A percentile compares a stretch with the other conserved stretches of the same genome.
Evolutionary conservation across 2,888 invertebrate species (phyloP).

Genomic region (Acrobasis repandana): DNA sequence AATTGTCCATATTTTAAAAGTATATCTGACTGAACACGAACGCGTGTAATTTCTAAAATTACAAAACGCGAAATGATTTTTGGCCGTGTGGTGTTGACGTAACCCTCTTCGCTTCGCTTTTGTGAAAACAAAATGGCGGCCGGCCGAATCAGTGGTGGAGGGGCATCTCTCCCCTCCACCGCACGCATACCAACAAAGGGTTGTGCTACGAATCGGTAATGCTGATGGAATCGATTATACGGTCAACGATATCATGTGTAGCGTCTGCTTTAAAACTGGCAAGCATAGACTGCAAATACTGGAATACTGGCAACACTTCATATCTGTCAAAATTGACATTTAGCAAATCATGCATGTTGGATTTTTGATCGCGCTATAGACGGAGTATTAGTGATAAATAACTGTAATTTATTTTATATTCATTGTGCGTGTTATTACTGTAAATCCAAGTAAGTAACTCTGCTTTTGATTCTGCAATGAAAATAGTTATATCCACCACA

Average conservation of each 20-base stretch:
- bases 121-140: constrained; percentile 8
- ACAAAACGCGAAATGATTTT: constrained; percentile 11
- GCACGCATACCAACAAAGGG: no score
- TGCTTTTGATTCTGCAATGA: not conserved
- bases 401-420: constrained; percentile 21
- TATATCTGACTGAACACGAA: not conserved
- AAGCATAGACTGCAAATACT: not conserved
- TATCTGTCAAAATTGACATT: constrained; percentile 39
- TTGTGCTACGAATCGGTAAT: no score
- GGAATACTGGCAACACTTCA: not conserved
- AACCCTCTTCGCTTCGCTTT: not conserved
- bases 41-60: constrained; percentile 14
- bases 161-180: no score
- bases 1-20: constrained; percentile 12
- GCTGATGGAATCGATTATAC: no score
- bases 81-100: constrained; percentile 1
- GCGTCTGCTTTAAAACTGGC: not conserved
- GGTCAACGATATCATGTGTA: no score
- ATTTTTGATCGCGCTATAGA: constrained; percentile 43
- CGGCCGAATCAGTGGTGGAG: not conserved
- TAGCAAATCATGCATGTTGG: constrained; percentile 64
- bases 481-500: not conserved
- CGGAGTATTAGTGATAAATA: constrained; percentile 34
- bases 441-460: constrained; percentile 6
- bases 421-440: constrained; percentile 39